Percentiles rank a stretch among this genome's conserved stretches.
Evolutionary conservation across 2,888 invertebrate genomes (phyloP).

Genomic region (Xanthia togata): DNA sequence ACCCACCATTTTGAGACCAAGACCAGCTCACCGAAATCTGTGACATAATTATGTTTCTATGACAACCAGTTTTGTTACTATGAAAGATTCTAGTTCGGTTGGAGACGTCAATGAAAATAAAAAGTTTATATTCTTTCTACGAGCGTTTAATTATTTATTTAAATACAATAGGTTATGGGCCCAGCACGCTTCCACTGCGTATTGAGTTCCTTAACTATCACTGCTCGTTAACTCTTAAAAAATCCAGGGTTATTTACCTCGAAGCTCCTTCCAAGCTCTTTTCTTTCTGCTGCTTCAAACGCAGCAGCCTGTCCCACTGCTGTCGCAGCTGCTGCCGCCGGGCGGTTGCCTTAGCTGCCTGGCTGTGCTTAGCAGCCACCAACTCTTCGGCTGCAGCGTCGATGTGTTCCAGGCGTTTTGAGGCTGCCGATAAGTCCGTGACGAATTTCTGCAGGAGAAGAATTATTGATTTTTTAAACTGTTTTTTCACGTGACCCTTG

Average conservation of each 20-base stretch:
- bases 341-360: conserved; percentile 90
- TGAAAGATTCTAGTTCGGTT: no score
- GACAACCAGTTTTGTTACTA: no score
- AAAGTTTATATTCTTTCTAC: no score
- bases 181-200: no score
- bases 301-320: conserved; percentile 96
- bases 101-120: no score
- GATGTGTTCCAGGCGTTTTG: conserved; percentile 96
- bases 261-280: conserved; percentile 97
- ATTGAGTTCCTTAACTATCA: no score
- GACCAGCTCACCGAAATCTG: no score
- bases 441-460: conserved; percentile 93
- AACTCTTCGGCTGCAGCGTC: conserved; percentile 96
- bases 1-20: no score
- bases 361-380: conserved; percentile 95
- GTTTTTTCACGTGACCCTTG: no score
- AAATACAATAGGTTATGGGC: no score
- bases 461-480: background rate
- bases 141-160: no score
- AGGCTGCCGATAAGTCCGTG: conserved; percentile 98
- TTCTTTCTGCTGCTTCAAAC: conserved; percentile 96
- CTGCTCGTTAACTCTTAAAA: background rate
- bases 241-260: conserved; percentile 83
- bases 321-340: conserved; percentile 96
- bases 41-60: no score